phyloP scores from a whole-genome alignment of 2,888 invertebrate genomes.

The Octonoba sinensis region DNA sequence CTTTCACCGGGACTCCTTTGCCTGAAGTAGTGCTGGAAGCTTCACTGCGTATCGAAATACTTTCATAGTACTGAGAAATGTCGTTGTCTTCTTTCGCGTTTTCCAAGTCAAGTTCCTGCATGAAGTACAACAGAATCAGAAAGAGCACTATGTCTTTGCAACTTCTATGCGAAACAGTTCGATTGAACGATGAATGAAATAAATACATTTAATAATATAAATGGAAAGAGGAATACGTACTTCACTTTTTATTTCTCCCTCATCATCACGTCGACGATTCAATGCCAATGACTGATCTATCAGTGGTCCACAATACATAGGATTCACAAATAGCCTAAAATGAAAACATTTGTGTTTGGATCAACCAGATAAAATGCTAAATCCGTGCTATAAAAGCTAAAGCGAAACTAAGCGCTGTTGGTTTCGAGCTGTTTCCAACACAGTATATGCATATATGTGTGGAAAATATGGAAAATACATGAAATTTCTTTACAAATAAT shows the following conservation, averaged over 20 bases:
- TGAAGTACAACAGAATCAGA: too few species aligned
- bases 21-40: constrained; percentile 48
- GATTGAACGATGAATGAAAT: too few species aligned
- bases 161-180: too few species aligned
- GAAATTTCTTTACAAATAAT: too few species aligned
- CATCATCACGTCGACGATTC: constrained; percentile 66
- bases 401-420: too few species aligned
- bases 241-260: constrained; percentile 64
- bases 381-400: too few species aligned
- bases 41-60: constrained; percentile 91
- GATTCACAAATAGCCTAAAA: constrained; percentile 72
- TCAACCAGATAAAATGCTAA: too few species aligned
- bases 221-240: constrained; percentile 23
- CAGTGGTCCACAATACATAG: constrained; percentile 70
- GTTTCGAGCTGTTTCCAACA: too few species aligned
- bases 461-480: too few species aligned
- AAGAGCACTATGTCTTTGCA: too few species aligned
- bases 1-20: constrained; percentile 39
- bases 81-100: constrained; percentile 56
- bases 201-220: too few species aligned
- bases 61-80: constrained; percentile 82
- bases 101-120: constrained; percentile 52
- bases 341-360: neutral
- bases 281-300: constrained; percentile 67
- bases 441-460: too few species aligned